Evolutionary conservation across 2,888 invertebrate species (phyloP), one percentile per base, ranked within the genome.

Genomic region (Steromphala cineraria): DNA sequence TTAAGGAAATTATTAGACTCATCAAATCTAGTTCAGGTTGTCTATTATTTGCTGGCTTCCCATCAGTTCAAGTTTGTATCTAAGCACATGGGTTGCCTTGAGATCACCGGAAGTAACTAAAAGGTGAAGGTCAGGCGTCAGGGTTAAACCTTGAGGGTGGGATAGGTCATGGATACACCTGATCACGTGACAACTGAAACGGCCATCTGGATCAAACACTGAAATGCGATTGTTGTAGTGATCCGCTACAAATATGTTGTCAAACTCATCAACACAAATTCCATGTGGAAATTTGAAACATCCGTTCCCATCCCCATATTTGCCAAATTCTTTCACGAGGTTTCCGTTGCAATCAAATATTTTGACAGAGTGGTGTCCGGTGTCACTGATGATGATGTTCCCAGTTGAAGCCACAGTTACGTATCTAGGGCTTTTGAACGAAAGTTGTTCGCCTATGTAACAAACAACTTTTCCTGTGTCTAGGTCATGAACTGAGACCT

Each of bases 281-380:
- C 94, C 94, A 52, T 94, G 94, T 0, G 94, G 94, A 36, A 93
- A 94, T 85, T 94, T 94, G 79, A 94, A 92, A 80, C 93, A 93
- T 7, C 94, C 94, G 77, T 93, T 92, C 0, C 91, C 92, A 80
- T 92, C 92, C 8, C 94, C 94, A 80, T 93, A 93, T 17, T 92
- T 90, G 0, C 94, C 94, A 83, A 94, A 93, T 79, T 92, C 91
- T 80, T 92, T 92, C 76, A 94, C 82, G 83, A 93, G 94, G 53
- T 92, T 90, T 5, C 94, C 94, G 53, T 92, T 92, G 1, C 82
- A 74, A 81, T 94, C 94, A 87, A 94, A 94, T 17, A 90, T 83
- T 88, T 94, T 94, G 46, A 94, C 90, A 79, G 93, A 93, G 87
- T 94, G 94, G 86, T 94, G 94, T 84, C 94, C 94, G 82, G 94